Percentiles rank a stretch among this genome's conserved stretches.
These are phyloP conservation scores for Melanostoma mellinum DNA, from an alignment of 2,888 invertebrate genomes.

Conservation along the genomic window DNA sequence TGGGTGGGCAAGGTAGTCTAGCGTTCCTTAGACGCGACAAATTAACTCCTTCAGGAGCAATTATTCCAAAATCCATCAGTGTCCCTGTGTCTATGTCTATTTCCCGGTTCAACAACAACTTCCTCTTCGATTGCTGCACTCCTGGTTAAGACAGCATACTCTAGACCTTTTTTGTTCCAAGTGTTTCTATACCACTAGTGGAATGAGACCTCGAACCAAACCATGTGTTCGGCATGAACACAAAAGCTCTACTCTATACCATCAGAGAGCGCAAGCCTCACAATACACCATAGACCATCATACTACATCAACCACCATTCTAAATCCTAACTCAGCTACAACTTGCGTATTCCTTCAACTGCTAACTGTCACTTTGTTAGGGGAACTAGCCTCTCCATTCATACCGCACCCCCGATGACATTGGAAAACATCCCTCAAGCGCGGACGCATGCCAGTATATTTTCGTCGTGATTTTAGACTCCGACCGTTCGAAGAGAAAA, in stretches of 20 bases:
- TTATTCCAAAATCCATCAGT: background rate
- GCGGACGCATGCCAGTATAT: slow-evolving; percentile 68
- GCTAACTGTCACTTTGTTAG: slow-evolving; percentile 54
- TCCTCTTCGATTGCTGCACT: slow-evolving; percentile 1
- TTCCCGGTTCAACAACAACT: too few species aligned
- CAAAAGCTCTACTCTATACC: slow-evolving; percentile 1
- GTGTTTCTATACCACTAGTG: slow-evolving; percentile 32
- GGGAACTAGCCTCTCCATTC: slow-evolving; percentile 23
- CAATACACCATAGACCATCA: too few species aligned
- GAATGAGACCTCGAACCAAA: slow-evolving; percentile 47
- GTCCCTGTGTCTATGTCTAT: too few species aligned
- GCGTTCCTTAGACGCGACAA: too few species aligned
- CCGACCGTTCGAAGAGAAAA: slow-evolving; percentile 64
- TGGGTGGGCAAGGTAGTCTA: background rate
- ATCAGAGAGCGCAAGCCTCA: slow-evolving; percentile 39
- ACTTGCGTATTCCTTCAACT: slow-evolving; percentile 29
- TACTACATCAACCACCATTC: slow-evolving; percentile 5
- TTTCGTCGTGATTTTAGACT: slow-evolving; percentile 72
- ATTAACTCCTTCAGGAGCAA: too few species aligned
- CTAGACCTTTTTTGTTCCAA: slow-evolving; percentile 13
- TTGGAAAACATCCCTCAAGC: slow-evolving; percentile 33
- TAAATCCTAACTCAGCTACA: slow-evolving; percentile 45
- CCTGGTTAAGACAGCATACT: slow-evolving; percentile 10
- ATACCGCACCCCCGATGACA: slow-evolving; percentile 30
- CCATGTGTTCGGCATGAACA: slow-evolving; percentile 52